phyloP scores from a whole-genome alignment of 2,797 vertebrate species.

The Linurgus olivaceus region DNA sequence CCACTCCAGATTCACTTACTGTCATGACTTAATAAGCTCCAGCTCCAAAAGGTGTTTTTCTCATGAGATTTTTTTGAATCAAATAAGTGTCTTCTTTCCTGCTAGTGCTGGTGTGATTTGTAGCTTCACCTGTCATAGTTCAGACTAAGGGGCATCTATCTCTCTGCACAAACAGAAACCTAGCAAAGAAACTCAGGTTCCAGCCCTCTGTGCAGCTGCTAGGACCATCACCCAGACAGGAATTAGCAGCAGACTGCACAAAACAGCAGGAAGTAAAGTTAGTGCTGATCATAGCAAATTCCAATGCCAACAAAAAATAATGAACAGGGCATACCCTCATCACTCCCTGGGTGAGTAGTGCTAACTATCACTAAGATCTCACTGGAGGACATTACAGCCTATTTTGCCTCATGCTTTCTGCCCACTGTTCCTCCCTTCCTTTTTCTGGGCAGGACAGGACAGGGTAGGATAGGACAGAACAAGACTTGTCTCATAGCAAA shows the following conservation, averaged over 20 bases:
- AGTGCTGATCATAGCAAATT: neutral
- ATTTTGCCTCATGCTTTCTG: neutral
- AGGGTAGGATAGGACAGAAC: neutral
- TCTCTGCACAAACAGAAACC: neutral
- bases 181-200: neutral
- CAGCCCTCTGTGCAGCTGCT: neutral
- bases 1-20: neutral
- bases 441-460: neutral
- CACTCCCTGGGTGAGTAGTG: neutral
- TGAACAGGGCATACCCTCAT: neutral
- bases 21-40: neutral
- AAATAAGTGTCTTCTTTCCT: neutral
- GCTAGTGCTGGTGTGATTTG: neutral
- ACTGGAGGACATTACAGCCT: neutral
- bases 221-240: neutral
- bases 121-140: slow-evolving; percentile 4
- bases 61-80: neutral
- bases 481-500: neutral
- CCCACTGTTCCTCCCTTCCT: neutral
- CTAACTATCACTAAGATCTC: neutral
- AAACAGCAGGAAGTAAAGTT: neutral
- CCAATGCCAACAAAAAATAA: neutral
- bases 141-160: neutral
- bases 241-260: neutral
- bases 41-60: neutral